A percentile compares a stretch with the other conserved stretches of the same genome.
Conservation (phyloP, 2,888 invertebrate genomes). For the Microdon myrmicae region DNA sequence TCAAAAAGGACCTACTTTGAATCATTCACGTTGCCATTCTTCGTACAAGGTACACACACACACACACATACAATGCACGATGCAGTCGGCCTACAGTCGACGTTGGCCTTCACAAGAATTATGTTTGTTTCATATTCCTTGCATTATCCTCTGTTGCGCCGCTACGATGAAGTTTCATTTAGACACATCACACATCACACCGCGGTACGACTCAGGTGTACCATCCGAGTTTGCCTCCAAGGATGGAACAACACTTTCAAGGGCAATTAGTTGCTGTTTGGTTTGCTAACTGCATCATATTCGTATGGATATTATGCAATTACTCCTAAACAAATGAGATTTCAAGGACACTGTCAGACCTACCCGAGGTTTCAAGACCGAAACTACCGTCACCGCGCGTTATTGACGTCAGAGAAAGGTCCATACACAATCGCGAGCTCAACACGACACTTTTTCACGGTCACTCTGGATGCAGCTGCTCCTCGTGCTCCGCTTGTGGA, state of each 20-base stretch:
- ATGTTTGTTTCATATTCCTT: slow-evolving; percentile 24
- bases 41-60: slow-evolving; percentile 14
- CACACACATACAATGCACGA: slow-evolving; percentile 5
- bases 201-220: slow-evolving; percentile 18
- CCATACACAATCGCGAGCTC: slow-evolving; percentile 10
- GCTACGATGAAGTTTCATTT: slow-evolving; percentile 2
- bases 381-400: slow-evolving; percentile 43
- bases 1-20: slow-evolving; percentile 47
- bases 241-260: too few species aligned
- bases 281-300: slow-evolving; percentile 30
- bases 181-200: slow-evolving; percentile 6
- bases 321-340: slow-evolving; percentile 10
- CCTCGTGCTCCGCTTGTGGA: slow-evolving; percentile 4
- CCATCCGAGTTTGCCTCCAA: slow-evolving; percentile 17
- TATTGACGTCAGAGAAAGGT: slow-evolving; percentile 42
- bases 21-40: slow-evolving; percentile 34
- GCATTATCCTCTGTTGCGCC: not conserved
- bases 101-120: slow-evolving; percentile 22
- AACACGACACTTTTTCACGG: slow-evolving; percentile 35
- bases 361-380: slow-evolving; percentile 44
- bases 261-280: slow-evolving; percentile 38
- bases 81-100: slow-evolving; percentile 20
- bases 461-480: slow-evolving; percentile 30
- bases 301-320: slow-evolving; percentile 38
- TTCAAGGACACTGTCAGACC: slow-evolving; percentile 8